Evolutionary conservation across 2,113 vertebrate genomes (phyloP).

Genomic region (Cyanocitta stelleri): DNA sequence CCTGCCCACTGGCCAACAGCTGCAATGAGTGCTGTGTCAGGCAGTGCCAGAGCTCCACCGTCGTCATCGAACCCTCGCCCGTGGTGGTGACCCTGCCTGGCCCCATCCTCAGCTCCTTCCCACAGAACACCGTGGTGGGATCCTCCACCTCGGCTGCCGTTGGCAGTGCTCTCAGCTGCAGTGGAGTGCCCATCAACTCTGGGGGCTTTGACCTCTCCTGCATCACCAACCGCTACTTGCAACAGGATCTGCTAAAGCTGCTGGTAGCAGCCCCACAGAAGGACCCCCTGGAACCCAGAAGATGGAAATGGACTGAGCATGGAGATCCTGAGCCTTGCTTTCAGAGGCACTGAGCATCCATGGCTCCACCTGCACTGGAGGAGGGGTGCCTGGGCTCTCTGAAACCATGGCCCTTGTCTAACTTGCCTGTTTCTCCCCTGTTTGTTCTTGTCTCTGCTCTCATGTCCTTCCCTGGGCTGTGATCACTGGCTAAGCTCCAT

Average conservation of each 20-base stretch:
- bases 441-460: neutral
- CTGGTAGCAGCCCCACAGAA: neutral
- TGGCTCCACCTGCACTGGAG: neutral
- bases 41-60: neutral
- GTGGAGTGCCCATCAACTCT: neutral
- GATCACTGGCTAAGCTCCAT: neutral
- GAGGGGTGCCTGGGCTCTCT: neutral
- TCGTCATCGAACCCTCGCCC: rapidly evolving
- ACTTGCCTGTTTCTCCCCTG: rapidly evolving
- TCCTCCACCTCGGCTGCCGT: neutral
- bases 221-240: neutral
- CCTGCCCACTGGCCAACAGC: neutral
- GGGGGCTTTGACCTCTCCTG: neutral
- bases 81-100: neutral
- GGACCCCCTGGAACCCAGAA: neutral
- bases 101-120: neutral
- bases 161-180: neutral
- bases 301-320: neutral
- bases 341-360: neutral
- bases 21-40: neutral
- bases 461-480: neutral
- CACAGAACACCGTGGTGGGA: neutral
- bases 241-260: neutral
- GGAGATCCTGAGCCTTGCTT: neutral
- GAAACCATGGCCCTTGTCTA: neutral